phyloP scores from a whole-genome alignment of 1,140 invertebrate species.

The Papilio polytes region DNA sequence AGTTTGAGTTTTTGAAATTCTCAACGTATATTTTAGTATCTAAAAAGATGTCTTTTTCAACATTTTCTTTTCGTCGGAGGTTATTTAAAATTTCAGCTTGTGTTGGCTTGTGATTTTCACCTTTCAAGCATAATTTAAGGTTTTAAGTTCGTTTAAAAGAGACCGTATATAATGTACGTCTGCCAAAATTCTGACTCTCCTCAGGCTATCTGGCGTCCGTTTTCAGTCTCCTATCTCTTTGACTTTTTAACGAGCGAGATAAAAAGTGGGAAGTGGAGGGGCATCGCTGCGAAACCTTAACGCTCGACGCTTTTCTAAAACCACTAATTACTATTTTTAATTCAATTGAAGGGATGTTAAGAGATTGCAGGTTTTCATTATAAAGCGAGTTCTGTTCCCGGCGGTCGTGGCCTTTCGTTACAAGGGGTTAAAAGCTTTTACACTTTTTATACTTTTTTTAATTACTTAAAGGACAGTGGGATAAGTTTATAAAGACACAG shows the following conservation, averaged over 20 bases:
- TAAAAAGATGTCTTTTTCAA: neutral
- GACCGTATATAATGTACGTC: constrained; percentile 20
- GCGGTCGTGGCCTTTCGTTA: constrained; percentile 35
- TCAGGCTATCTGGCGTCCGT: constrained; percentile 23
- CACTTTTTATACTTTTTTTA: constrained; percentile 27
- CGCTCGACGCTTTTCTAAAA: constrained; percentile 45
- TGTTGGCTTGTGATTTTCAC: neutral
- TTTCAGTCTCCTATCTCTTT: constrained; percentile 12
- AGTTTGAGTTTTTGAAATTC: neutral
- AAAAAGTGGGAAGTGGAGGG: neutral
- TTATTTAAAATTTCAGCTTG: neutral
- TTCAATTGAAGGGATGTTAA: constrained; percentile 52
- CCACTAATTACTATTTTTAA: constrained; percentile 58
- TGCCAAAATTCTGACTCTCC: constrained; percentile 16
- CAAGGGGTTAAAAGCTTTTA: constrained; percentile 36
- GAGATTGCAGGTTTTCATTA: constrained; percentile 49
- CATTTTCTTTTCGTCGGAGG: neutral
- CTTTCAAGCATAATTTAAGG: constrained; percentile 28
- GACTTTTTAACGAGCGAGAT: constrained; percentile 20
- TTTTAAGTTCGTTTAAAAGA: constrained; percentile 35
- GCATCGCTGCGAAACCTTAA: neutral
- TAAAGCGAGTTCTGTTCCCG: constrained; percentile 39
- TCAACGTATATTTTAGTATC: neutral
- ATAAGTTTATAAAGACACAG: neutral
- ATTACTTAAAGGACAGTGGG: neutral